Conservation (phyloP, 2,113 vertebrate species). For the Lampris incognitus region DNA sequence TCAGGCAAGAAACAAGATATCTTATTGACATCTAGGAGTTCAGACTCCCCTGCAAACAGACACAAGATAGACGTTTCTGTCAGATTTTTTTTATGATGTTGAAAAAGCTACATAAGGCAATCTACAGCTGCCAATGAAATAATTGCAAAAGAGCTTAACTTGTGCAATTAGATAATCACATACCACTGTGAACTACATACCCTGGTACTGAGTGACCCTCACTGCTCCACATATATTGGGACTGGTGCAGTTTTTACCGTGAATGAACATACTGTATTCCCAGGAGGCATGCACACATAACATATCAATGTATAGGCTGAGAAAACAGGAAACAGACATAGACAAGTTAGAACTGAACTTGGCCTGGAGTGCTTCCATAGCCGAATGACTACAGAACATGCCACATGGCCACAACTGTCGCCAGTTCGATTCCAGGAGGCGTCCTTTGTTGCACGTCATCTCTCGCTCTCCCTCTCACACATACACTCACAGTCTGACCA, state of each 20-base stretch:
- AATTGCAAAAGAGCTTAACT: neutral
- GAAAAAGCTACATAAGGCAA: neutral
- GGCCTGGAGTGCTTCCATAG: neutral
- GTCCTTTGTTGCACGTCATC: too few relatives aligned
- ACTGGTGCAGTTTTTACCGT: conserved; percentile 14
- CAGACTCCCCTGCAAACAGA: conserved; percentile 27
- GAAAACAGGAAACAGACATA: neutral
- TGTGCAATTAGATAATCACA: neutral
- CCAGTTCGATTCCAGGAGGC: too few relatives aligned
- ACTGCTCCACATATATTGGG: neutral
- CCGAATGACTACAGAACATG: too few relatives aligned
- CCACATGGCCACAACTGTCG: too few relatives aligned
- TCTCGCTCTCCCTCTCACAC: too few relatives aligned
- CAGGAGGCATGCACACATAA: neutral
- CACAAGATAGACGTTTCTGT: neutral
- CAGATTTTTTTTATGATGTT: neutral
- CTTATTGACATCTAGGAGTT: fast-evolving
- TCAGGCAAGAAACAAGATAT: conserved; percentile 17
- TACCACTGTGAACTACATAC: conserved; percentile 15
- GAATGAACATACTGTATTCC: neutral
- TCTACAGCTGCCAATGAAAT: neutral
- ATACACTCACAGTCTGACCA: too few relatives aligned
- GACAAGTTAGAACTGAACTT: neutral
- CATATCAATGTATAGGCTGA: conserved; percentile 47
- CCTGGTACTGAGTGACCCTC: neutral